Evolutionary conservation across 2,797 vertebrate species (phyloP).

Genomic region (Galaxias olidus): DNA sequence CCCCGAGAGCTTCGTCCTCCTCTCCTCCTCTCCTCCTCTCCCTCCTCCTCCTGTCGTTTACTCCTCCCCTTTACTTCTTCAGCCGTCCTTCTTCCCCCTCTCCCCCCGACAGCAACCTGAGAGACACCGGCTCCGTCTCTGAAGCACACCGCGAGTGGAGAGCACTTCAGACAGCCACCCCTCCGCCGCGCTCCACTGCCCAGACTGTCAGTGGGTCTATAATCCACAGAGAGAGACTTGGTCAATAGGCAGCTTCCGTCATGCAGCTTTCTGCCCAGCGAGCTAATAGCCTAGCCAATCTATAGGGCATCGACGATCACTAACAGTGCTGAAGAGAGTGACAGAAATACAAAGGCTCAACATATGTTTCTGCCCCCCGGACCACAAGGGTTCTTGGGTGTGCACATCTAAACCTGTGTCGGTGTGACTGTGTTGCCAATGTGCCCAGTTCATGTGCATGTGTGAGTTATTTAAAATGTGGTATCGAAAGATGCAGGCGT

Average conservation of each 20-base stretch:
- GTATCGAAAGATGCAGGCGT: too few species aligned
- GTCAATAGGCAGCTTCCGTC: conserved; percentile 35
- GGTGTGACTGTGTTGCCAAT: too few species aligned
- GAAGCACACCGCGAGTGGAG: conserved; percentile 34
- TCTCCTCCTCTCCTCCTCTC: neutral
- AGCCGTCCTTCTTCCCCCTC: conserved; percentile 16
- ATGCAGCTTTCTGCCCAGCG: conserved; percentile 16
- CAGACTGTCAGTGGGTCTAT: conserved; percentile 25
- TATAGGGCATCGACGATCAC: too few species aligned
- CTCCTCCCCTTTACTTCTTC: conserved; percentile 10
- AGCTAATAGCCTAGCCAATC: neutral
- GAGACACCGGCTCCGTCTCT: conserved; percentile 32
- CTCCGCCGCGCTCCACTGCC: conserved; percentile 21
- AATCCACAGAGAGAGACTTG: conserved; percentile 7
- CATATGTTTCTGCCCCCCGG: too few species aligned
- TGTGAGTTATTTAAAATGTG: too few species aligned
- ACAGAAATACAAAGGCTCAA: too few species aligned
- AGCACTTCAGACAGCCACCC: conserved; percentile 13
- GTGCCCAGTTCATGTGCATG: too few species aligned
- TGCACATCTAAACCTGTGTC: too few species aligned
- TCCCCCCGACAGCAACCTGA: conserved; percentile 2
- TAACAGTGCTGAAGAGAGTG: too few species aligned
- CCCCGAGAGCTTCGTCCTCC: conserved; percentile 36
- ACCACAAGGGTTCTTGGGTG: too few species aligned
- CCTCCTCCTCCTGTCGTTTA: neutral